Conservation (phyloP, 2,888 invertebrate genomes). For the Pristionchus japonicus region DNA sequence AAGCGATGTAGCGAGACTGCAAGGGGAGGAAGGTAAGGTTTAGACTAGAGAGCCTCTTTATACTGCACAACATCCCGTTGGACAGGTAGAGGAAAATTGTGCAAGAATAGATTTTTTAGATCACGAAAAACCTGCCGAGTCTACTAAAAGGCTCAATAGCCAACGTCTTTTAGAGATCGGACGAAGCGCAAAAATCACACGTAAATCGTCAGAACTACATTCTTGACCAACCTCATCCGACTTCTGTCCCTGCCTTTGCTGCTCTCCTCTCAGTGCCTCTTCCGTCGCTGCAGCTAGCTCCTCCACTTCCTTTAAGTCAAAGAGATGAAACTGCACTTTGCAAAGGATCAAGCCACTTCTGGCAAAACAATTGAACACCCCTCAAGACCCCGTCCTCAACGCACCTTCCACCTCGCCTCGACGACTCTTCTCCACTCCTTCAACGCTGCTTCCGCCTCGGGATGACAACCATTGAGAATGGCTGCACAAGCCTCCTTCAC, state of each 20-base stretch:
- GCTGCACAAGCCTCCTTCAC: constrained; percentile 84
- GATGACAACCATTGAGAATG: constrained; percentile 93
- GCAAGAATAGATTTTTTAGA: too few species aligned
- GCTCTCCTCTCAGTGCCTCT: constrained; percentile 11
- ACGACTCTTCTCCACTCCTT: constrained; percentile 98
- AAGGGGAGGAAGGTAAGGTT: too few species aligned
- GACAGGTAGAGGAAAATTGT: too few species aligned
- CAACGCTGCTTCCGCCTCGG: constrained; percentile 94
- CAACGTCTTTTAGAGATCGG: too few species aligned
- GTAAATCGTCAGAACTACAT: too few species aligned
- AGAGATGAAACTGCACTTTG: background rate
- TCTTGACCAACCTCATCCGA: constrained; percentile 16
- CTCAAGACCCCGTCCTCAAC: too few species aligned
- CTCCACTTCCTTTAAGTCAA: constrained; percentile 51
- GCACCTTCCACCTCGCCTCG: constrained; percentile 87
- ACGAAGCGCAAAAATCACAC: too few species aligned
- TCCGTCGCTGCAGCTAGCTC: constrained; percentile 50
- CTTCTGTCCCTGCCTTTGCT: constrained; percentile 17
- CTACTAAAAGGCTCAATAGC: too few species aligned
- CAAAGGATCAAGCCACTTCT: background rate
- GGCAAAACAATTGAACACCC: too few species aligned
- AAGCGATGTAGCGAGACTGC: constrained; percentile 84
- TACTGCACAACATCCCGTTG: too few species aligned
- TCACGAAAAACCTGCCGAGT: too few species aligned
- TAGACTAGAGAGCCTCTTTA: too few species aligned